Evolutionary conservation across 2,888 invertebrate species (phyloP).

Genomic region (Chaetoderma sp.): DNA sequence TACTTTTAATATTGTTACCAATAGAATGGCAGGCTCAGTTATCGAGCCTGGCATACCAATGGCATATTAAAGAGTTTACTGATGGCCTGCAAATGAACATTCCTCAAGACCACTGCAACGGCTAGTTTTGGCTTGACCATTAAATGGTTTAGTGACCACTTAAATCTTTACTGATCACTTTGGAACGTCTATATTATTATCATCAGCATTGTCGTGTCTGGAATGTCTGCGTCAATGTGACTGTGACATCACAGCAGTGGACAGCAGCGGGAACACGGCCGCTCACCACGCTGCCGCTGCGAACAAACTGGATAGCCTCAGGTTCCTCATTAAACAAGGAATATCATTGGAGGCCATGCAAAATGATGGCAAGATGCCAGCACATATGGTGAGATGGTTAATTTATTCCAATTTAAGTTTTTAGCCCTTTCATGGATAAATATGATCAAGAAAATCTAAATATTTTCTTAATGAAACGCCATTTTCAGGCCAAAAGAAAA

Average conservation of each 20-base stretch:
- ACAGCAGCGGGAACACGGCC: conserved; percentile 59
- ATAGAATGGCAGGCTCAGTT: too few relatives aligned
- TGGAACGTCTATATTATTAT: background rate
- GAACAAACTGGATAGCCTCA: conserved; percentile 60
- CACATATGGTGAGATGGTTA: conserved; percentile 57
- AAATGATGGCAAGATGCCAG: conserved; percentile 59
- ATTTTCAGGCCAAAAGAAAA: background rate
- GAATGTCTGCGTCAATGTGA: conserved; percentile 61
- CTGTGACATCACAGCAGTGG: conserved; percentile 61
- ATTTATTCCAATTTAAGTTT: background rate
- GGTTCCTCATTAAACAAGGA: conserved; percentile 64
- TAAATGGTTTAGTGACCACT: background rate
- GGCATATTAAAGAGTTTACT: too few relatives aligned
- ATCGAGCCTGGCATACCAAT: too few relatives aligned
- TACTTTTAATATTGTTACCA: too few relatives aligned
- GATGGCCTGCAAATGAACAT: too few relatives aligned
- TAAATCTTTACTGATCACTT: background rate
- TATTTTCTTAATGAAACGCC: too few relatives aligned
- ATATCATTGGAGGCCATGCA: conserved; percentile 56
- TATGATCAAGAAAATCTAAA: too few relatives aligned
- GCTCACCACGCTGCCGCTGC: conserved; percentile 63
- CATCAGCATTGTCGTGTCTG: conserved; percentile 53
- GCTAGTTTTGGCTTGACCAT: too few relatives aligned
- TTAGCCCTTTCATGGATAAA: too few relatives aligned
- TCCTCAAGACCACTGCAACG: too few relatives aligned